A percentile compares a stretch with the other conserved stretches of the same genome.
Evolutionary conservation across 2,888 invertebrate genomes (phyloP).

Genomic region (Callyntrura sp.): DNA sequence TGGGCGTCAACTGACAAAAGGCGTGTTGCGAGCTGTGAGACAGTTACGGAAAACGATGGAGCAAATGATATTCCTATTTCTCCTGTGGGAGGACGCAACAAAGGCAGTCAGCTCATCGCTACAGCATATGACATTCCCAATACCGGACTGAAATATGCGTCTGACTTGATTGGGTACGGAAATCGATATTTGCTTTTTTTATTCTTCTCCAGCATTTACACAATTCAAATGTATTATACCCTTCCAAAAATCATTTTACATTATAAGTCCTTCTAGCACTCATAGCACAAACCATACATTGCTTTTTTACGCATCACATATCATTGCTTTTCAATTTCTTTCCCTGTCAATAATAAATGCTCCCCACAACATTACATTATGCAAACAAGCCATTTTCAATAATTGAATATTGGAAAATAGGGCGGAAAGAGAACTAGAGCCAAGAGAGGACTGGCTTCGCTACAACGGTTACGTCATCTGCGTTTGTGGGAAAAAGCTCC

Average conservation of each 20-base stretch:
- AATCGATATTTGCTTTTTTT: constrained; percentile 10
- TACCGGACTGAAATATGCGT: constrained; percentile 66
- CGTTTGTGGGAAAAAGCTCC: constrained; percentile 66
- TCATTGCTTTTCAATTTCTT: constrained; percentile 20
- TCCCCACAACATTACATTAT: constrained; percentile 55
- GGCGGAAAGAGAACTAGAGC: constrained; percentile 69
- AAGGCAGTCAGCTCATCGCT: constrained; percentile 29
- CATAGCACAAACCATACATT: background rate
- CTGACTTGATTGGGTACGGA: constrained; percentile 62
- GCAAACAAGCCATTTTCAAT: constrained; percentile 67
- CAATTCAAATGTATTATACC: background rate
- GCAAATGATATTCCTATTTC: background rate
- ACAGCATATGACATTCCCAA: constrained; percentile 60
- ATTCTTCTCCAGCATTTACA: background rate
- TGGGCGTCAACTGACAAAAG: constrained; percentile 50
- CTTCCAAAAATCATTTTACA: constrained; percentile 4
- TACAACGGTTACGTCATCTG: constrained; percentile 77
- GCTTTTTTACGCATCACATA: constrained; percentile 10
- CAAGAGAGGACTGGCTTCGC: constrained; percentile 71
- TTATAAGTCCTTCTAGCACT: background rate
- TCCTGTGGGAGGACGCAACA: background rate
- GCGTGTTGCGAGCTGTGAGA: background rate
- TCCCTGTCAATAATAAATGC: constrained; percentile 38
- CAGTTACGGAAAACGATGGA: background rate
- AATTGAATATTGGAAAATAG: constrained; percentile 33